Evolutionary conservation across 1,140 invertebrate genomes (phyloP), one percentile per base, ranked within the genome.

Genomic region (Eulimnadia texana): DNA sequence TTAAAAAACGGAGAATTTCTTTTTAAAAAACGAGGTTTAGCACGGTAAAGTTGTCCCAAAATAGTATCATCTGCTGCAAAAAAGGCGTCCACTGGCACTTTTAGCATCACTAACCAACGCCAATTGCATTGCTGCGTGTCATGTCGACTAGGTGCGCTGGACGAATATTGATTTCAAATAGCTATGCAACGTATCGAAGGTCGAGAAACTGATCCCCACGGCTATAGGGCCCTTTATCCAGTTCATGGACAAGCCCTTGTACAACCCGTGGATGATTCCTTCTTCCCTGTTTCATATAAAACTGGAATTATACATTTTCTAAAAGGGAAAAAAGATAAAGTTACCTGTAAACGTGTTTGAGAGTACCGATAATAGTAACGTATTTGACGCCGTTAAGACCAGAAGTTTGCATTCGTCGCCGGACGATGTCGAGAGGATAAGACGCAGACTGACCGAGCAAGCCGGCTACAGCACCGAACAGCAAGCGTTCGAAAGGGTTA

Each of bases 171-270:
- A 42, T 16, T 42, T 42, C 33, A 42, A 16, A 42, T 42, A 42
- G 33, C 82, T 78, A 64, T 83, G 83, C 25, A 89, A 83, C 22
- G 81, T 73, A 73, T 99, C 95, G 73, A 97, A 97, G 0, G 90
- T 93, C 2, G 92, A 86, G 77, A 98, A 99, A 72, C 92, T 96
- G 64, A 98, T 93, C 49, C 95, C 94, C n/a, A 95, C 93, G 2
- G 94, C 90, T 50, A 98, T 90, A 0, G 96, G 96, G 3, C 96
- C 96, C 76, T 99, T 99, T 1, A 99, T 85, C 92, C 93, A 99
- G 76, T 99, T 99, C 90, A 99, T 94, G 66, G 88, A 94, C 0
- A 99, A 79, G 0, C 95, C 96, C 77, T 99, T 99, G 77, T 92
- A 99, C 69, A 98, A 86, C 0, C 94, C 95, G 64, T 82, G 78